phyloP scores from a whole-genome alignment of 2,113 vertebrate genomes.

The Pelodiscus sinensis region DNA sequence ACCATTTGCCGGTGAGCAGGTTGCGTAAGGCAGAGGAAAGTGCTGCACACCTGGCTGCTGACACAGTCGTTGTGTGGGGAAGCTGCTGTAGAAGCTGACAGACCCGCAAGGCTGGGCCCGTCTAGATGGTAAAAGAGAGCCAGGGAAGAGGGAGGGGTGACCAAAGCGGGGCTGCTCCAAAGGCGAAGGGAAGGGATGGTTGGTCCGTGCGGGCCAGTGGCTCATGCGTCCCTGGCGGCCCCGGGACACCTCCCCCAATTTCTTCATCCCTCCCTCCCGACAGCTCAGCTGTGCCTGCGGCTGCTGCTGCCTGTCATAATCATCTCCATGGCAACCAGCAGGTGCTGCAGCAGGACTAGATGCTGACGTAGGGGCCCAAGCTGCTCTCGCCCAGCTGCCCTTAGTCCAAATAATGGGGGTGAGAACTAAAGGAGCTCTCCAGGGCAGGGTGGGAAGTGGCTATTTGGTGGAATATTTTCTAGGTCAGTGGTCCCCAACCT shows the following conservation, averaged over 20 bases:
- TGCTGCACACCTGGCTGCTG: neutral
- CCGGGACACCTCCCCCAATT: no score
- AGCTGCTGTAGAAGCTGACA: fast-evolving
- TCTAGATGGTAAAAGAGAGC: neutral
- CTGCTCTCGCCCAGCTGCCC: neutral
- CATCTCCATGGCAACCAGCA: neutral
- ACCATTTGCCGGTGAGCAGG: fast-evolving
- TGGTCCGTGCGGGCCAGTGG: neutral
- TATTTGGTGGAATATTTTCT: neutral
- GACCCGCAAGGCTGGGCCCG: neutral
- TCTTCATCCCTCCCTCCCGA: no score
- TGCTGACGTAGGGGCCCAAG: neutral
- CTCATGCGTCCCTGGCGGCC: no score
- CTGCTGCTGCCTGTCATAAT: fast-evolving
- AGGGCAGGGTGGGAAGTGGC: neutral
- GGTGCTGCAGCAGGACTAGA: neutral
- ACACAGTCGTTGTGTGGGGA: neutral
- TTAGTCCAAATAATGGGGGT: neutral
- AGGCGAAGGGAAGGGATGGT: neutral
- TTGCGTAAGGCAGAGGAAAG: neutral
- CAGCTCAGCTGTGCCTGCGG: neutral
- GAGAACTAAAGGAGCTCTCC: neutral
- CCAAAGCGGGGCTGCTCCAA: neutral
- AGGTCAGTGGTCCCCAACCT: no score
- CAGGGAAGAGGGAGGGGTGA: neutral